A percentile compares a stretch with the other conserved stretches of the same genome.
Evolutionary conservation across 2,113 vertebrate genomes (phyloP).

Genomic region (Morone chrysops): DNA sequence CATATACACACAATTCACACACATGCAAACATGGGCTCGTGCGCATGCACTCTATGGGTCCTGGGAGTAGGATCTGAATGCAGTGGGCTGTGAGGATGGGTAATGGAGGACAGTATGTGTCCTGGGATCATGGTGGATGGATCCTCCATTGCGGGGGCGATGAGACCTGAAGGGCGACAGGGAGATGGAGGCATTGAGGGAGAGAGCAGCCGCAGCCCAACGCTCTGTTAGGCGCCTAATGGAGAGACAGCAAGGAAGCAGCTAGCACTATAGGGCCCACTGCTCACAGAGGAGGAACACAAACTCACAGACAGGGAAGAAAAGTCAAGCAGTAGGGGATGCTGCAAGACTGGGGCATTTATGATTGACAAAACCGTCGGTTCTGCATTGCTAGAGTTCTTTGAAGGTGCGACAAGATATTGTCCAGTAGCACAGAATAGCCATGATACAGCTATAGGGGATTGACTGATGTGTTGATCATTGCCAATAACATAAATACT

Average conservation of each 20-base stretch:
- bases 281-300: slow-evolving; percentile 72
- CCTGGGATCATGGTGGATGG: slow-evolving; percentile 79
- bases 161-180: slow-evolving; percentile 83
- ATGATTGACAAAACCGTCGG: slow-evolving; percentile 39
- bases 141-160: slow-evolving; percentile 80
- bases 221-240: slow-evolving; percentile 85
- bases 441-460: not conserved
- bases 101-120: slow-evolving; percentile 82
- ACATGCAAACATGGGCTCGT: slow-evolving; percentile 54
- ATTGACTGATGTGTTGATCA: slow-evolving; percentile 14
- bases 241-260: slow-evolving; percentile 79
- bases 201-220: slow-evolving; percentile 78
- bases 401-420: slow-evolving; percentile 22
- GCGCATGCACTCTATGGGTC: slow-evolving; percentile 41
- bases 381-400: slow-evolving; percentile 24
- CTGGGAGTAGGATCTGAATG: slow-evolving; percentile 58
- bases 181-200: slow-evolving; percentile 78
- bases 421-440: not conserved
- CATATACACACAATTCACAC: slow-evolving; percentile 16
- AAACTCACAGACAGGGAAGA: slow-evolving; percentile 63
- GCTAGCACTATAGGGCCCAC: slow-evolving; percentile 75
- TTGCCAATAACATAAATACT: slow-evolving; percentile 1
- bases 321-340: slow-evolving; percentile 45
- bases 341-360: slow-evolving; percentile 47
- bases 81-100: slow-evolving; percentile 76